These are phyloP conservation scores for Syrrhaptes paradoxus DNA, from an alignment of 2,113 vertebrate genomes.

Conservation along the genomic window DNA sequence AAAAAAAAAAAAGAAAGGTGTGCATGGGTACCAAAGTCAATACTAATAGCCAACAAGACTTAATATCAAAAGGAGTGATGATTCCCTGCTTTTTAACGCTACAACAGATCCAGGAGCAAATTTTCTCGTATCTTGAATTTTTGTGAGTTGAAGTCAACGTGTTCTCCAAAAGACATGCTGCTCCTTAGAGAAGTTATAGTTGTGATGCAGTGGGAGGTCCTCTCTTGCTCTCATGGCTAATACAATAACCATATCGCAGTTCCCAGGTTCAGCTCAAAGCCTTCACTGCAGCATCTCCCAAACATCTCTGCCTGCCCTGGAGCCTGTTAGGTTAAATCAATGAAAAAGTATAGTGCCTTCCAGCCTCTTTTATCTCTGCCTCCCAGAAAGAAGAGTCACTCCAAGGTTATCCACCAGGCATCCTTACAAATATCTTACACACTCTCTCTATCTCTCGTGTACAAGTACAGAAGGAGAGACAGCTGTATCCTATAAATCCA, in stretches of 20 bases:
- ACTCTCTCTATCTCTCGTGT: background rate
- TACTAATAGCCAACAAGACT: background rate
- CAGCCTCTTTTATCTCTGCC: background rate
- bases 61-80: background rate
- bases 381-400: background rate
- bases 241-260: background rate
- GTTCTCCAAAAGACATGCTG: background rate
- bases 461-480: background rate
- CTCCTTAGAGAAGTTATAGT: background rate
- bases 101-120: background rate
- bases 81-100: background rate
- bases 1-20: background rate
- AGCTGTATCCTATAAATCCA: background rate
- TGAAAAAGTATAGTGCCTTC: background rate
- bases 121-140: background rate
- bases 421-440: background rate
- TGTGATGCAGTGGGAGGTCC: background rate
- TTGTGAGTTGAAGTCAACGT: background rate
- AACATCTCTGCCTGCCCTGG: background rate
- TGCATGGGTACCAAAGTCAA: background rate
- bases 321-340: background rate
- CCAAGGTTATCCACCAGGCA: conserved; percentile 1
- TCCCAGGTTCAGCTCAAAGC: background rate
- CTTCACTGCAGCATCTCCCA: background rate
- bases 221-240: background rate